Conservation (phyloP, 1,140 invertebrate genomes). For the Bombus affinis region DNA sequence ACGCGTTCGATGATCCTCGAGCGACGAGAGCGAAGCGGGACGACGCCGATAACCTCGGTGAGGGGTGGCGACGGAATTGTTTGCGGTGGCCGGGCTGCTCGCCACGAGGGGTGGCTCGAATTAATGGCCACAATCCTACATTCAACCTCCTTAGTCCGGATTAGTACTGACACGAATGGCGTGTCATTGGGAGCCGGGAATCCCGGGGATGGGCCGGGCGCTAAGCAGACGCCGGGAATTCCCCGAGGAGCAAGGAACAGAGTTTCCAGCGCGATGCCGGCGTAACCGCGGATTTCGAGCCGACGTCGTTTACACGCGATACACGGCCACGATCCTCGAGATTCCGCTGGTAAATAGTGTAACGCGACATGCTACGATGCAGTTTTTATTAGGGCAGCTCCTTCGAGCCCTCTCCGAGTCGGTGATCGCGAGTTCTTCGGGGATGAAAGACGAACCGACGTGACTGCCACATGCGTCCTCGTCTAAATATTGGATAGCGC, state of each 20-base stretch:
- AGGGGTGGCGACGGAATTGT: conserved; percentile 35
- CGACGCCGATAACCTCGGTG: neutral
- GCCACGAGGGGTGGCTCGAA: conserved; percentile 63
- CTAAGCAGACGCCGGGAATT: conserved; percentile 52
- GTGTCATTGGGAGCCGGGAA: conserved; percentile 75
- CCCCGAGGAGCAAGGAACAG: conserved; percentile 48
- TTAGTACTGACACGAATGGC: conserved; percentile 76
- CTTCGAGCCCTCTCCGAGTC: neutral
- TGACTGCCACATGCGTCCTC: neutral
- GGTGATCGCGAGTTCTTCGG: neutral
- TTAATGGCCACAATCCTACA: conserved; percentile 72
- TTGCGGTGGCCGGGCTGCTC: conserved; percentile 61
- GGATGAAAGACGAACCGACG: neutral
- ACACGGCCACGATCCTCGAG: conserved; percentile 11
- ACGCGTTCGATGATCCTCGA: neutral
- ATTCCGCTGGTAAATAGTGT: conserved; percentile 19
- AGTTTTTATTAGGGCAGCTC: conserved; percentile 28
- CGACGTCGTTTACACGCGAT: conserved; percentile 41
- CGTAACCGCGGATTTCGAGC: conserved; percentile 56
- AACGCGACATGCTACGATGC: conserved; percentile 34
- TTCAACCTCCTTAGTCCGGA: conserved; percentile 76
- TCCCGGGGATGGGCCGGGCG: conserved; percentile 51
- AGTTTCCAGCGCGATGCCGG: conserved; percentile 17
- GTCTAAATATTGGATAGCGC: conserved; percentile 22
- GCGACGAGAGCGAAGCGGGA: neutral